Base-by-base conservation (phyloP, 2,113 vertebrate species). In the Lepus americanus region DNA sequence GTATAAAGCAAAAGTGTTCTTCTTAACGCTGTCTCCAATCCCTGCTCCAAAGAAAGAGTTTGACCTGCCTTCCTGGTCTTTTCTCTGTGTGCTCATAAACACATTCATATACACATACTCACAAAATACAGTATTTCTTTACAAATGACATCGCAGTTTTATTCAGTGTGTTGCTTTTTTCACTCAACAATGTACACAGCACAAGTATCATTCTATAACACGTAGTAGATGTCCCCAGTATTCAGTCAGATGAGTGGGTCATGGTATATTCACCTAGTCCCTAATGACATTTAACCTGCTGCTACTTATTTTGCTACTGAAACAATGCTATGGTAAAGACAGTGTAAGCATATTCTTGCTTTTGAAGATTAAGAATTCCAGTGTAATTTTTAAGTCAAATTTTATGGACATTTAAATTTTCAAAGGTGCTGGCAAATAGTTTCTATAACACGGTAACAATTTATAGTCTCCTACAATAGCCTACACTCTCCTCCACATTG, bases 221-320 rank as follows among this genome's bases (percentile, higher is more conserved):
- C 2, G 0, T 22, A 0, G 12, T 17, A 4, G 23, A 39, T 7
- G 0, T 9, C 64, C 36, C 64, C 59, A 44, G 0, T 17, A 31
- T 11, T 81, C 11, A 14, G 0, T 29, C 3, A 3, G 22, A 0
- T 27, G 12, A 19, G 10, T 22, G 6, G 5, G 0, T 36, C 27
- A 2, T 53, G 33, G 66, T 4, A 6, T 13, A 25, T 9, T 87
- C 77, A 84, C 31, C 36, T 17, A 19, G 72, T 11, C 72, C 53
- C 67, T 70, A 53, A 64, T 22, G 49, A 73, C 6, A 66, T 8
- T 29, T 61, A 86, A 39, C 25, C 27, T 64, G 25, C 29, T 78
- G 16, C 59, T 9, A 61, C 6, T 77, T 69, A 79, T 74, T 53
- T 64, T 86, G 23, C n/a, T 36, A 44, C 63, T 59, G 19, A 61